These are phyloP conservation scores for Lathronympha strigana DNA, from an alignment of 2,888 invertebrate species.

Conservation along the genomic window DNA sequence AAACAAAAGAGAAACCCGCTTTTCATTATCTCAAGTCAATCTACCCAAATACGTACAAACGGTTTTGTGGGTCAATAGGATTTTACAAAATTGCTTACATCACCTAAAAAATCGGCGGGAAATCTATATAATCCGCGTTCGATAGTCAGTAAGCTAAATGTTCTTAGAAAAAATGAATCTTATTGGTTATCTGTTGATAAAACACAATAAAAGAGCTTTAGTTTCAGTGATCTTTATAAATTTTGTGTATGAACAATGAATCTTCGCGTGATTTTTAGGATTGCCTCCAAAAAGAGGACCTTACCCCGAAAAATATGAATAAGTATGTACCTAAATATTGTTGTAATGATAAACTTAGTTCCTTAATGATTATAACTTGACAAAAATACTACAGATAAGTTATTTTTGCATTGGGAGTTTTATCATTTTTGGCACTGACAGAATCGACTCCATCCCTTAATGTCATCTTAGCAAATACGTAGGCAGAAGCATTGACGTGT, in stretches of 20 bases:
- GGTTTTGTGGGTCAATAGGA: slow-evolving; percentile 74
- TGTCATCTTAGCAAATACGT: too few species aligned
- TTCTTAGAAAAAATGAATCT: neutral
- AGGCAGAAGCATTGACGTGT: too few species aligned
- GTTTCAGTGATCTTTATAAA: slow-evolving; percentile 16
- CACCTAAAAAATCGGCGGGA: slow-evolving; percentile 77
- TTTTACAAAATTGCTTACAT: slow-evolving; percentile 73
- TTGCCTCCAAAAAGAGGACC: neutral
- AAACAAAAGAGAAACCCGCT: neutral
- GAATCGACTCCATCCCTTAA: too few species aligned
- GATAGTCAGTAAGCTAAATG: slow-evolving; percentile 25
- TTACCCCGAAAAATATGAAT: neutral
- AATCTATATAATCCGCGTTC: slow-evolving; percentile 48
- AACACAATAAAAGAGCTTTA: neutral
- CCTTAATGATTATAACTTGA: neutral
- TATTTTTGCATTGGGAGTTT: too few species aligned
- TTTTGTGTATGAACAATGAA: slow-evolving; percentile 12
- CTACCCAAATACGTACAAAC: slow-evolving; percentile 49
- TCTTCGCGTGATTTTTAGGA: slow-evolving; percentile 3
- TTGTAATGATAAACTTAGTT: neutral
- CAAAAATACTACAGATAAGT: too few species aligned
- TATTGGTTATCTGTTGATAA: neutral
- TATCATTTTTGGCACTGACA: too few species aligned
- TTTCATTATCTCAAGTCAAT: slow-evolving; percentile 17
- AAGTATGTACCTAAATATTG: neutral